phyloP scores from a whole-genome alignment of 2,797 vertebrate genomes.

The Myotis daubentonii region DNA sequence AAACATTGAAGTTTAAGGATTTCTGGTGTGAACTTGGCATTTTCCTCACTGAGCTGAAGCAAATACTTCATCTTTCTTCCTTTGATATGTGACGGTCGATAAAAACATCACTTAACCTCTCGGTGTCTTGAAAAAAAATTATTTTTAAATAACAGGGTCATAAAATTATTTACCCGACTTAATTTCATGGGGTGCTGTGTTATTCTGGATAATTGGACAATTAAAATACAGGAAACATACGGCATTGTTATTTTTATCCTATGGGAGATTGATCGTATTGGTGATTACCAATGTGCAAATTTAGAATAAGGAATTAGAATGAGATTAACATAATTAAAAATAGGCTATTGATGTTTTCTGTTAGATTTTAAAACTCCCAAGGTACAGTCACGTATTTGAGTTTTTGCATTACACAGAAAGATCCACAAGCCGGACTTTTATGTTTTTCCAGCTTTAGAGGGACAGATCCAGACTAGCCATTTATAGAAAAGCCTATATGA shows the following conservation, averaged over 20 bases:
- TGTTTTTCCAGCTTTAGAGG: not conserved
- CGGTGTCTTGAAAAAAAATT: not conserved
- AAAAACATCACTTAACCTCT: constrained; percentile 44
- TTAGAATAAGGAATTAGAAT: constrained; percentile 4
- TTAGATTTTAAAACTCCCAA: not conserved
- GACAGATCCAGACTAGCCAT: not conserved
- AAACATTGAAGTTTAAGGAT: constrained; percentile 22
- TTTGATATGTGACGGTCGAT: constrained; percentile 32
- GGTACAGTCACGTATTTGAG: not conserved
- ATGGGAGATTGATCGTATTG: not conserved
- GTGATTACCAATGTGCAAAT: not conserved
- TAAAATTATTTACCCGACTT: not conserved
- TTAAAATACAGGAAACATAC: not conserved
- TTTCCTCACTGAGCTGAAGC: constrained; percentile 16
- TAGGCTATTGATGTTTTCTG: not conserved
- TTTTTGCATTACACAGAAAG: not conserved
- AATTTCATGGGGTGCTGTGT: not conserved
- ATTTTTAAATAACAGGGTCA: constrained; percentile 7
- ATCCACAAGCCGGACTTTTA: not conserved
- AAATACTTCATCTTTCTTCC: not conserved
- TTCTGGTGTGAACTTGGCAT: not conserved
- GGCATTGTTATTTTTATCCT: constrained; percentile 20
- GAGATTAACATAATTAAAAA: not conserved
- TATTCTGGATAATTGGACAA: constrained; percentile 26
- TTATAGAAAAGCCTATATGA: not conserved